Percentiles rank a stretch among this genome's conserved stretches.
phyloP scores from a whole-genome alignment of 2,888 invertebrate species.

The Temnothorax ravouxi region DNA sequence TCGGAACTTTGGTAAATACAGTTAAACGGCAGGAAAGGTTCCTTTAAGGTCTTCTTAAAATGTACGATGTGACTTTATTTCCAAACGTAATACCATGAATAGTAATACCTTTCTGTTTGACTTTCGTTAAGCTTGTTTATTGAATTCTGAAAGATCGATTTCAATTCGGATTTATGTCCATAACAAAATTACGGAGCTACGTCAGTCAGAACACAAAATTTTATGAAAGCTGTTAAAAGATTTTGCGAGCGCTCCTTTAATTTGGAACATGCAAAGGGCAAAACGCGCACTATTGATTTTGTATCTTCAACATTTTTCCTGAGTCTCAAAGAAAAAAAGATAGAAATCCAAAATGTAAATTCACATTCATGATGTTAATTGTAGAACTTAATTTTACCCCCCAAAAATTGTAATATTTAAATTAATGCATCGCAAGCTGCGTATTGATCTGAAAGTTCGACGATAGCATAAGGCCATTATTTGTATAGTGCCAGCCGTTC shows the following conservation, averaged over 20 bases:
- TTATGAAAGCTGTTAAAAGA: background rate
- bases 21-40: background rate
- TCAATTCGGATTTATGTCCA: background rate
- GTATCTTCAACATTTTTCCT: background rate
- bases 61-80: background rate
- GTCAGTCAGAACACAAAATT: background rate
- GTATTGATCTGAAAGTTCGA: background rate
- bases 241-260: background rate
- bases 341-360: background rate
- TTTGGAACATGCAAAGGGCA: background rate
- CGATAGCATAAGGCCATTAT: background rate
- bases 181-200: background rate
- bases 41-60: background rate
- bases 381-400: background rate
- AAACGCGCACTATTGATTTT: slow-evolving; percentile 12
- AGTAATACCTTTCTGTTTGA: background rate
- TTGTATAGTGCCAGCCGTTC: background rate
- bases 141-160: background rate
- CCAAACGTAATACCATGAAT: background rate
- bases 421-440: background rate
- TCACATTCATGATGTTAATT: background rate
- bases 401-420: background rate
- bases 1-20: background rate
- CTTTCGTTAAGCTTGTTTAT: background rate
- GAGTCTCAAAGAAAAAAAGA: background rate